phyloP scores from a whole-genome alignment of 1,140 invertebrate genomes.

The Platorchestia sp. region DNA sequence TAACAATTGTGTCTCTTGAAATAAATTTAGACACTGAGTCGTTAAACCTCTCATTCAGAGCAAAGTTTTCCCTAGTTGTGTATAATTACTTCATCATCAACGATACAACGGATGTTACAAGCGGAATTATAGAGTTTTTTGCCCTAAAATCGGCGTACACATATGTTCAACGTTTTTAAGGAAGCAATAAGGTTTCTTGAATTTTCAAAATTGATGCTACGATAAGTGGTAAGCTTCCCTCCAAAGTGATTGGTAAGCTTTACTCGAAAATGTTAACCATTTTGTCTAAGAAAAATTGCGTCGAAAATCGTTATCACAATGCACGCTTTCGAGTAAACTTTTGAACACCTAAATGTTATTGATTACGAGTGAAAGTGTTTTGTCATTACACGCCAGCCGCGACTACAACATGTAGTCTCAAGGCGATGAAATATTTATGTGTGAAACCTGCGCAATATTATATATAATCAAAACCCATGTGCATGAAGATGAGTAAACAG shows the following conservation, averaged over 20 bases:
- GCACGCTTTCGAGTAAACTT: not conserved
- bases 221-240: no score
- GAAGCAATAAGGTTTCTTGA: not conserved
- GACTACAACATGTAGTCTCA: not conserved
- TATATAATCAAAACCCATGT: not conserved
- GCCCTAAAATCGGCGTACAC: not conserved
- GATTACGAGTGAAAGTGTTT: not conserved
- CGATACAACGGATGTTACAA: not conserved
- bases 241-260: not conserved
- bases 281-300: not conserved
- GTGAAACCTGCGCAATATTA: not conserved
- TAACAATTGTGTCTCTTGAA: not conserved
- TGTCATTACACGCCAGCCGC: not conserved
- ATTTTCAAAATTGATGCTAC: not conserved
- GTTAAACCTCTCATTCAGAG: not conserved
- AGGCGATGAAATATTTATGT: not conserved
- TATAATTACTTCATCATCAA: not conserved
- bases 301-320: not conserved
- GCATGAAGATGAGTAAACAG: not conserved
- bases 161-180: not conserved
- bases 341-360: not conserved
- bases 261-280: not conserved
- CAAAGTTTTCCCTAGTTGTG: not conserved
- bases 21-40: not conserved
- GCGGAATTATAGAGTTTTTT: not conserved